phyloP scores from a whole-genome alignment of 1,140 invertebrate species.

The Rhizoglyphus robini region DNA sequence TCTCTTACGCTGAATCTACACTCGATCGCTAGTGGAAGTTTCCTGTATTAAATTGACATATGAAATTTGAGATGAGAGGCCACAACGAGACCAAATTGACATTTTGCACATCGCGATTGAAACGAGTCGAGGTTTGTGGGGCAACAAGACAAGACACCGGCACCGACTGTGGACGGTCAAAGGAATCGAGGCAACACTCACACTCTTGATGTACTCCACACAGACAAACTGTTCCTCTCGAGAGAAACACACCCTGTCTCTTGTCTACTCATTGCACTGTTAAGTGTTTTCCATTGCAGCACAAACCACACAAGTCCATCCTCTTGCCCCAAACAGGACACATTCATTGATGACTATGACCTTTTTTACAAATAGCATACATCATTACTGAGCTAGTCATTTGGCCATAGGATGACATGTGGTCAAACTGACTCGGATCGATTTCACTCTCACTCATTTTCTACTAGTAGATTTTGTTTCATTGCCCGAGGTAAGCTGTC shows the following conservation, averaged over 20 bases:
- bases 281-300: not conserved
- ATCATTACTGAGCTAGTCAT: too few species aligned
- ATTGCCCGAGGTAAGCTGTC: not conserved
- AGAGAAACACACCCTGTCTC: too few species aligned
- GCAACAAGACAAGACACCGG: not conserved
- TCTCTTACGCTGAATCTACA: not conserved
- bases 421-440: not conserved
- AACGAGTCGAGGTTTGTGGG: not conserved
- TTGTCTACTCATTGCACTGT: too few species aligned
- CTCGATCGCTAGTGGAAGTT: not conserved
- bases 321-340: too few species aligned
- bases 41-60: not conserved
- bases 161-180: not conserved
- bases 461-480: constrained; percentile 3
- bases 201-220: too few species aligned
- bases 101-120: not conserved
- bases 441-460: constrained; percentile 5
- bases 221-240: too few species aligned
- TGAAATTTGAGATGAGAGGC: not conserved
- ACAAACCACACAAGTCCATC: not conserved
- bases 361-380: too few species aligned
- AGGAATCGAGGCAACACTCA: too few species aligned
- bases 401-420: not conserved
- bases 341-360: too few species aligned
- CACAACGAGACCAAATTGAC: not conserved